Evolutionary conservation across 2,113 vertebrate genomes (phyloP).

Genomic region (Prunella fulvescens): DNA sequence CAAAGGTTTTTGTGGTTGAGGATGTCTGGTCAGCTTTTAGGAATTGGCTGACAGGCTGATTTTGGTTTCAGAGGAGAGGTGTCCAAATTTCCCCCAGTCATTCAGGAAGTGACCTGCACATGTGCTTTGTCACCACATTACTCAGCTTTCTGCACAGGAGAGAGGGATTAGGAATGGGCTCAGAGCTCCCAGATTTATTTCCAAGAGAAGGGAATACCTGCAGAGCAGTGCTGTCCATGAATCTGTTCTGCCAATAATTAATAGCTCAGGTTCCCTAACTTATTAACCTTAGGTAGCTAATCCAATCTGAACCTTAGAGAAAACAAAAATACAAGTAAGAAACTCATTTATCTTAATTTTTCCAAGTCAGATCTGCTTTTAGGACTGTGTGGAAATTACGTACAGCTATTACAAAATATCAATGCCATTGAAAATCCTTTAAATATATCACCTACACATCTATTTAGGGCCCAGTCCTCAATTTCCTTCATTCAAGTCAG

Average conservation of each 20-base stretch:
- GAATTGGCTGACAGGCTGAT: neutral
- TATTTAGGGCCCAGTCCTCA: neutral
- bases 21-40: neutral
- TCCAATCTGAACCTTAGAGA: neutral
- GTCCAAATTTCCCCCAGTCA: neutral
- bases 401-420: neutral
- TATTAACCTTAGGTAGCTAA: neutral
- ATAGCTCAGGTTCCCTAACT: neutral
- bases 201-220: neutral
- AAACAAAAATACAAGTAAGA: neutral
- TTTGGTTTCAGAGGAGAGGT: neutral
- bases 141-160: slow-evolving; percentile 11
- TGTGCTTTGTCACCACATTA: neutral
- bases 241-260: neutral
- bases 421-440: neutral
- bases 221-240: neutral
- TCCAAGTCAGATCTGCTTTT: neutral
- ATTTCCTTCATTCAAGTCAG: neutral
- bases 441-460: neutral
- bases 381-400: neutral
- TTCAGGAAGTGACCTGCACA: neutral
- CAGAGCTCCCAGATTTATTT: neutral
- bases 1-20: neutral
- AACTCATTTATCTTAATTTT: neutral
- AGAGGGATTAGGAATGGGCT: neutral